phyloP scores from a whole-genome alignment of 2,113 vertebrate genomes.

The Chamaetylas fuelleborni region DNA sequence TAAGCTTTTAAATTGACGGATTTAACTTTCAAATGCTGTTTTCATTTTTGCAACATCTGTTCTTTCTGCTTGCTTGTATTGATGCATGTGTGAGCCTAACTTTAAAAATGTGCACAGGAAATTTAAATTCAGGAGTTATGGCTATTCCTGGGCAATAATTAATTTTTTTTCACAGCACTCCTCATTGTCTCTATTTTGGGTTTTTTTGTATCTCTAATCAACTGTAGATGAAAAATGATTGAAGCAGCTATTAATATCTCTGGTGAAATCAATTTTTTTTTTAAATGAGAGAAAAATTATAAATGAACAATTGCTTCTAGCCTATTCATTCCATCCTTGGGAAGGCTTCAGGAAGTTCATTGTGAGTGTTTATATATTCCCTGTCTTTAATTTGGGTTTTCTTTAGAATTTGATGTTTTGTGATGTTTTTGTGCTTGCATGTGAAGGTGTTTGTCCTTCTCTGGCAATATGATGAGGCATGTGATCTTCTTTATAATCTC shows the following conservation, averaged over 20 bases:
- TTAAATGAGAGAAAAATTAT: neutral
- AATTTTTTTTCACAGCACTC: neutral
- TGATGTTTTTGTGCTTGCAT: neutral
- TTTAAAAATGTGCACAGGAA: neutral
- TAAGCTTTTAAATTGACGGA: neutral
- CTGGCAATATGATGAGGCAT: neutral
- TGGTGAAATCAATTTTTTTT: neutral
- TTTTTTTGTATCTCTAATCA: neutral
- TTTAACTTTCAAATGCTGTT: neutral
- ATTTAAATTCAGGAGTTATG: neutral
- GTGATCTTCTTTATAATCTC: neutral
- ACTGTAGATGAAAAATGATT: neutral
- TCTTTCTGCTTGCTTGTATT: neutral
- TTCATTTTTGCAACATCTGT: neutral
- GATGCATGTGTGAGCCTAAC: neutral
- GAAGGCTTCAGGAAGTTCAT: neutral
- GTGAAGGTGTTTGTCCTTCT: neutral
- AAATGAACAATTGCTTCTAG: neutral
- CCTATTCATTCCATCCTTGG: neutral
- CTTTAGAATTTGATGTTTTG: neutral
- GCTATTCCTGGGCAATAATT: neutral
- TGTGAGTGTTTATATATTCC: neutral
- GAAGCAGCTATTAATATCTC: neutral
- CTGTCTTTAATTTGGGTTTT: neutral
- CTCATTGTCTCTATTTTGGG: neutral